Base-by-base conservation (phyloP, 2,797 vertebrate genomes). In the Acanthis flammea region DNA sequence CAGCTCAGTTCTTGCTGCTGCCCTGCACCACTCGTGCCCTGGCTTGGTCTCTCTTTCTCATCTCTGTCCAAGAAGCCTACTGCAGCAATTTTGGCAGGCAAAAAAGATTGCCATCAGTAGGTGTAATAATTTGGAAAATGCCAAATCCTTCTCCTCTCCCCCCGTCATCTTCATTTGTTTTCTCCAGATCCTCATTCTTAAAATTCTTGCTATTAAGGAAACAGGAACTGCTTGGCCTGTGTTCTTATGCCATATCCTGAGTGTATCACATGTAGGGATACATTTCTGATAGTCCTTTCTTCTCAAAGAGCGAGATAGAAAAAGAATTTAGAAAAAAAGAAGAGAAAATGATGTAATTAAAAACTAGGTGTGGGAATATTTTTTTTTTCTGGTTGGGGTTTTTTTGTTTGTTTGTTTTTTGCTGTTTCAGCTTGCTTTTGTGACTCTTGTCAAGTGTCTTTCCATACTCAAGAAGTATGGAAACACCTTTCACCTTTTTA, bases 381-480 rank as follows among this genome's bases (percentile, higher is more conserved):
- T 61, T 48, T 61, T 48, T 25, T 7, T 2, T 25, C 48, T 15
- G 1, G 6, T 44, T 44, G 19, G 2, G 1, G 1, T 0, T 12
- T 39, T 9, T 44, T 45, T 50, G 7, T 35, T 63, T 48, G 6
- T 11, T 24, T n/a, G 5, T 19, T 30, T 44, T 45, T 60, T 67
- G 10, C 23, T 6, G 0, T 76, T 76, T 42, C 37, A 55, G 3
- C 12, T 48, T 75, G 24, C 3, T 39, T 70, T 63, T 31, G 17
- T 51, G 63, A 51, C 18, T 55, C 9, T 39, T 45, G 30, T 51
- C 30, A 31, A 57, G 33, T 28, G 12, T 30, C 11, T 50, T 68
- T 37, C n/a, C 1, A 0, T 31, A 30, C 44, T 65, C 37, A 63
- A 23, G 5, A 68, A 21, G 14, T 13, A 30, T 27, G 17, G 17